Evolutionary conservation across 2,888 invertebrate species (phyloP).

Genomic region (Campoplex capitator): DNA sequence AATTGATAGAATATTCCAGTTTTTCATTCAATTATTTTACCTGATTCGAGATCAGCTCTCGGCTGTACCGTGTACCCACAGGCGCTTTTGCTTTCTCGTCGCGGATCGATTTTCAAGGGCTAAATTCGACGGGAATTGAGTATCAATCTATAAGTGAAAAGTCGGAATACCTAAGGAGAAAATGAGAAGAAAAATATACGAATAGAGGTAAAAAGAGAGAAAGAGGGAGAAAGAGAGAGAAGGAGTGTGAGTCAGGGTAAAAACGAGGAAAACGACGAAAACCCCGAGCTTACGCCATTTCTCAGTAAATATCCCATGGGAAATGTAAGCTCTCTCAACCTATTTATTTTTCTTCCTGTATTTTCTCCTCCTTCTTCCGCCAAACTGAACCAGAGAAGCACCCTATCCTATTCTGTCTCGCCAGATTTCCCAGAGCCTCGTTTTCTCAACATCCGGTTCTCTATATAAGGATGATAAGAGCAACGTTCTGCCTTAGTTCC

Average conservation of each 20-base stretch:
- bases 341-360: constrained; percentile 66
- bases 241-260: not conserved
- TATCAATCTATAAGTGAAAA: constrained; percentile 84
- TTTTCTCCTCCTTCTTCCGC: constrained; percentile 50
- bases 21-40: constrained; percentile 65
- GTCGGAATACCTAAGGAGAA: constrained; percentile 63
- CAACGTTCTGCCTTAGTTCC: not conserved
- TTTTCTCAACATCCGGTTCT: constrained; percentile 42
- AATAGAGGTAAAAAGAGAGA: not conserved
- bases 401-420: constrained; percentile 58
- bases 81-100: constrained; percentile 77
- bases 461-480: constrained; percentile 20
- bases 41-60: not conserved
- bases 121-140: constrained; percentile 84
- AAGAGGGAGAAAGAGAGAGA: constrained; percentile 40
- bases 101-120: constrained; percentile 79
- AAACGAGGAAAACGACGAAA: constrained; percentile 54
- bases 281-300: constrained; percentile 71
- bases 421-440: constrained; percentile 68
- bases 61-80: not conserved
- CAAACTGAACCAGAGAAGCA: constrained; percentile 42
- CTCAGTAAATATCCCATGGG: constrained; percentile 73
- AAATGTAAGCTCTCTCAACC: constrained; percentile 71
- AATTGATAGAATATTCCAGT: not conserved
- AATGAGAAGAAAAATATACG: not conserved